These are phyloP conservation scores for Lepisosteus osseus DNA, from an alignment of 2,113 vertebrate species.

Conservation along the genomic window DNA sequence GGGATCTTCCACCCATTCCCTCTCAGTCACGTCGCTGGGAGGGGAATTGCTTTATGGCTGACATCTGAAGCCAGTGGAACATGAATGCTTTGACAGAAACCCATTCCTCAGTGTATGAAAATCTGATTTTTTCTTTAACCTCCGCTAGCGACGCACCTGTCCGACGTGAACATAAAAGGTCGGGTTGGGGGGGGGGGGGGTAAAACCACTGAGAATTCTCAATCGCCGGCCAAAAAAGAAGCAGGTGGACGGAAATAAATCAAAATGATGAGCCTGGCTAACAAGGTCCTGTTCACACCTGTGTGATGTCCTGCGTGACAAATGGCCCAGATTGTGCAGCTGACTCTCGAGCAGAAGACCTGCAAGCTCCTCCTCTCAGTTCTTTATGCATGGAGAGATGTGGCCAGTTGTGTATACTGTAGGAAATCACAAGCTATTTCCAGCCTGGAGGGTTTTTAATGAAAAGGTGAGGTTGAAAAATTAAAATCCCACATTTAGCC, in stretches of 20 bases:
- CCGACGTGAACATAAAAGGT: not conserved
- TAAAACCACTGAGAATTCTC: not conserved
- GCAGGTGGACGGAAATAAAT: not conserved
- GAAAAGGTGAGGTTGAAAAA: slow-evolving; percentile 12
- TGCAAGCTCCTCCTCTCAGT: slow-evolving; percentile 9
- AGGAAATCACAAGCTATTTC: slow-evolving; percentile 29
- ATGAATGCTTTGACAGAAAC: slow-evolving; percentile 34
- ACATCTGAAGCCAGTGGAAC: slow-evolving; percentile 33
- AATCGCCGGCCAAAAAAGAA: not conserved
- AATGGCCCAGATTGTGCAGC: not conserved
- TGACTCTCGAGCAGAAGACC: not conserved
- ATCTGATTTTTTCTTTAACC: slow-evolving; percentile 25
- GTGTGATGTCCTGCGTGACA: slow-evolving; percentile 1
- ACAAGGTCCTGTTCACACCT: not conserved
- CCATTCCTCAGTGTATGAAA: slow-evolving; percentile 22
- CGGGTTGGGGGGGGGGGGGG: not conserved
- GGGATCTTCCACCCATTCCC: slow-evolving; percentile 4
- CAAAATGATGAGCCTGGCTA: not conserved
- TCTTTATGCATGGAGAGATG: slow-evolving; percentile 20
- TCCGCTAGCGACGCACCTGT: not conserved
- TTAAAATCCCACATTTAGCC: not conserved
- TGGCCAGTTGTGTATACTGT: slow-evolving; percentile 36
- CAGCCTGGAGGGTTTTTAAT: slow-evolving; percentile 25
- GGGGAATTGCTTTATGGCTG: slow-evolving; percentile 31
- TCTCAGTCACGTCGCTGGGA: slow-evolving; percentile 10